Evolutionary conservation across 1,140 invertebrate species (phyloP), one percentile per base, ranked within the genome.

Genomic region (Battus philenor): DNA sequence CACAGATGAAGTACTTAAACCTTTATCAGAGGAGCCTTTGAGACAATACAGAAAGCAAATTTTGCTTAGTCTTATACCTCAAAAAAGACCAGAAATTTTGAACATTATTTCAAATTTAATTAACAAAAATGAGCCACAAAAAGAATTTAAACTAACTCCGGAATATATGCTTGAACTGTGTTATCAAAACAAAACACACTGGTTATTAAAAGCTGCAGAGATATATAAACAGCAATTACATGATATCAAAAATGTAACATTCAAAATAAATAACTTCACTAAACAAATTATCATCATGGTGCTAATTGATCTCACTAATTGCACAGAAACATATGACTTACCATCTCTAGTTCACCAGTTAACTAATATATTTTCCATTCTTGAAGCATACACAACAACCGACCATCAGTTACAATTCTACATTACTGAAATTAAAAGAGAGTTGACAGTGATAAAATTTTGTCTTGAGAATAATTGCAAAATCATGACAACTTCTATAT

Each of bases 241-340:
- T 47, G 76, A 84, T 39, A 68, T 84, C 57, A 81, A 84, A 46
- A 84, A 68, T 65, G 70, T 84, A 0, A 81, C 80, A 30, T 80
- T 86, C 44, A 75, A 85, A 68, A 80, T 84, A 5, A 81, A 85
- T 51, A 79, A 74, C 44, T 79, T 86, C 30, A 80, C 72, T 4
- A 84, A 86, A 65, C 82, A 86, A 61, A 74, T 87, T 33, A 71
- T 85, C 4, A 77, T 86, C 47, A 75, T 87, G 68, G 70, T 85
- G 31, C 67, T 87, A 1, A 86, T 87, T 38, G 81, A 85, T 51
- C 54, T 86, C 2, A 83, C 83, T 4, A 87, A 87, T 52, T 76
- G 68, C 45, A 64, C 76, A 6, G 75, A 85, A 48, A 78, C 76
- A 32, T 76, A 76, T 52, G 81, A 86, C 48, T 55, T 86, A 22